Conservation (phyloP, 1,140 invertebrate genomes). For the Eciton burchellii region DNA sequence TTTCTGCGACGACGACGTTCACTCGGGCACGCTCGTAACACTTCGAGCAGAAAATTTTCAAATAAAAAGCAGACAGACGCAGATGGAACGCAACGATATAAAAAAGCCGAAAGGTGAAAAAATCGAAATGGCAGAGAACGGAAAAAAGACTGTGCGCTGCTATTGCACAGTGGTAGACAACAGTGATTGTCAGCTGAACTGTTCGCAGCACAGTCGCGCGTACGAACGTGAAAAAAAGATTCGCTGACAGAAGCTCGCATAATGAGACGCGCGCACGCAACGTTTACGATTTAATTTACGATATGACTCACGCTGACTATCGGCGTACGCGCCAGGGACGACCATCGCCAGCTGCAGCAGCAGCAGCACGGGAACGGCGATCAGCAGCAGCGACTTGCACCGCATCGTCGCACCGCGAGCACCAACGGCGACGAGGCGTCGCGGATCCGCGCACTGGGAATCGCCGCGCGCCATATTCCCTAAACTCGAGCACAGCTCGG, state of each 20-base stretch:
- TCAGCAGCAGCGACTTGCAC: conserved; percentile 77
- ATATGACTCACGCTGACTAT: conserved; percentile 78
- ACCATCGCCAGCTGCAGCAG: conserved; percentile 73
- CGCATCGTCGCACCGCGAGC: conserved; percentile 68
- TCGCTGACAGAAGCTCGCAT: background rate
- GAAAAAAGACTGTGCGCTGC: too few species aligned
- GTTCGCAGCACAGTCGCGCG: too few species aligned
- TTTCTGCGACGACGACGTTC: background rate
- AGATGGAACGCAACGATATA: background rate
- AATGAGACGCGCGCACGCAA: background rate
- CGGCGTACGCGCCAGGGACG: conserved; percentile 67
- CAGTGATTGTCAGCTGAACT: too few species aligned
- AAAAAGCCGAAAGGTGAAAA: background rate
- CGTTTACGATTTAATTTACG: background rate
- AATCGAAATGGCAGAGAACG: too few species aligned
- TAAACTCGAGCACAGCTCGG: conserved; percentile 24
- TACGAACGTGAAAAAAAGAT: background rate
- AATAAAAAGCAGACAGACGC: too few species aligned
- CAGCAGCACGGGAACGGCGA: conserved; percentile 73
- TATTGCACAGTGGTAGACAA: too few species aligned
- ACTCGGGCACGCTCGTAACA: background rate
- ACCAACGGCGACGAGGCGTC: conserved; percentile 54
- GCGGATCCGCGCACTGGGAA: conserved; percentile 75
- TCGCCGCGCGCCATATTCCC: conserved; percentile 81
- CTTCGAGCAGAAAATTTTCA: background rate